Evolutionary conservation across 2,797 vertebrate species (phyloP), one percentile per base, ranked within the genome.

Genomic region (Platyrinchus mystaceus): DNA sequence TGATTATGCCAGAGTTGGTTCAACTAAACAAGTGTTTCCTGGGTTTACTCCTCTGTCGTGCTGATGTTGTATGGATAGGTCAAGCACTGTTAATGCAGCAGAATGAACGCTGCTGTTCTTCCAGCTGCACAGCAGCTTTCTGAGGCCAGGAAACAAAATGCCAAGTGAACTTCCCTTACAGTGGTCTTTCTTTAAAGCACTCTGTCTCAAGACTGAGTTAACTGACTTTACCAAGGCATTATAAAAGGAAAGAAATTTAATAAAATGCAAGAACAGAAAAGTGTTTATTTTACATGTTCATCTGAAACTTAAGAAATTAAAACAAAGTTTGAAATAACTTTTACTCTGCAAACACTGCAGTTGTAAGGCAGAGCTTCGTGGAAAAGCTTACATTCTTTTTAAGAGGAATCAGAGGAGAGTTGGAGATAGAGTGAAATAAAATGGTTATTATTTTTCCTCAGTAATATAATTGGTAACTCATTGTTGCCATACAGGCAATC

Each of bases 261-360:
- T 14, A 69, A 53, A 66, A 44, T 14, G 36, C 14, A 66, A 53
- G 60, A 56, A 3, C 10, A 27, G 30, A 21, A 6, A 52, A 67
- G 21, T 0, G 13, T 3, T 58, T 59, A 5, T 64, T 66, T 79
- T 76, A 17, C 8, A 3, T 0, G 1, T 77, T 89, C 7, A 53
- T 46, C 7, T 85, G 56, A 59, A 85, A 75, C 37, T 81, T 14
- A 63, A 74, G 43, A 80, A 84, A 39, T 59, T 7, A 60, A 56
- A 88, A 53, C 24, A 26, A 86, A 78, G 6, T 30, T 76, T 50
- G 49, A 86, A 70, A 23, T 55, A 58, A 11, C 39, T 84, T 83
- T 74, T 78, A 5, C 2, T 2, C 12, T 73, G 47, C 16, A 46
- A 52, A n/a, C 26, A 14, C 36, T 58, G 41, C 24, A n/a, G 22